Evolutionary conservation across 2,113 vertebrate species (phyloP), one percentile per base, ranked within the genome.

Genomic region (Rhabdornis inornatus): DNA sequence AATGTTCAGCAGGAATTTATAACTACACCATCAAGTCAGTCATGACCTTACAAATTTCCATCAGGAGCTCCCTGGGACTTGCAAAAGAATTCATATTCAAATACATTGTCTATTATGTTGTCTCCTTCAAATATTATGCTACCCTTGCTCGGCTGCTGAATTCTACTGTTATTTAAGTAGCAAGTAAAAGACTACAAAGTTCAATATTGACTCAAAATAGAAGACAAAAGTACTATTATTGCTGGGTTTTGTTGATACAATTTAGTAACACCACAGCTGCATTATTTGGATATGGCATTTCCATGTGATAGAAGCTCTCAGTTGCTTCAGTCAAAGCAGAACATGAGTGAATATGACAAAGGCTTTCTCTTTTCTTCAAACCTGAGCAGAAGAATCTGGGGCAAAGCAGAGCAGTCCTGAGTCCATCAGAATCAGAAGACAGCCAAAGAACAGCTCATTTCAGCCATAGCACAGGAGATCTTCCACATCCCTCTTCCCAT

Each of bases 21-120:
- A 96, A 94, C 81, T 91, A 94, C 77, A 50, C 66, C 60, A 97
- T 92, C 95, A 92, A 95, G 89, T 94, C 95, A 94, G 84, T 92
- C 94, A 87, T 77, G 95, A 94, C 87, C 91, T 96, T 95, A 94
- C 65, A 80, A 71, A 91, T 91, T 94, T 83, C 75, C 71, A 65
- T 86, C 71, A 87, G 87, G 17, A 88, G 64, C 80, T 91, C 78
- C 60, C 74, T 7, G 4, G 57, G 87, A 78, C 87, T 5, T 81
- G 45, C 40, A 60, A 82, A 95, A 83, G 24, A 87, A 91, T 61
- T 79, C 69, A 47, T 69, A 95, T 87, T 89, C 68, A 87, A 91
- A 80, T 40, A 55, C 21, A 47, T 6, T 49, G 28, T 50, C 81
- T 82, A 39, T 80, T 64, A 89, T 85, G 70, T 50, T 1, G 0